Evolutionary conservation across 2,888 invertebrate species (phyloP).

Genomic region (Cosmia trapezina): DNA sequence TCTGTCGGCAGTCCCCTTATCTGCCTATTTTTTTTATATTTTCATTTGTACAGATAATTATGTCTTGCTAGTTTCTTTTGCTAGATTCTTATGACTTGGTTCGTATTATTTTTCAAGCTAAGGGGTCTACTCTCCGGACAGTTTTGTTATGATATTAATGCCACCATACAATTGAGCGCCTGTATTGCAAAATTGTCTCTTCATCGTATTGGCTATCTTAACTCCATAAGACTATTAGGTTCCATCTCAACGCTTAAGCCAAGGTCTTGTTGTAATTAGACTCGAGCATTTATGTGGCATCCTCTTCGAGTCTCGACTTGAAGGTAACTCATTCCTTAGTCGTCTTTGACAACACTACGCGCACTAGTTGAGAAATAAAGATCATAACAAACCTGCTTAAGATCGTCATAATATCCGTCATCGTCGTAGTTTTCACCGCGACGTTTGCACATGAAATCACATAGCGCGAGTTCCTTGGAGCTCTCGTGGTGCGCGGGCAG

Average conservation of each 20-base stretch:
- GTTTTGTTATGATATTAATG: background rate
- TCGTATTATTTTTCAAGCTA: background rate
- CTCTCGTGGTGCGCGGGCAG: constrained; percentile 59
- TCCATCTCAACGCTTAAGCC: background rate
- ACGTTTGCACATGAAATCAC: constrained; percentile 54
- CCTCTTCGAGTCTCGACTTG: background rate
- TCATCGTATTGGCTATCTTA: no score
- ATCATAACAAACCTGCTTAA: constrained; percentile 50
- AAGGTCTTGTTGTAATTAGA: background rate
- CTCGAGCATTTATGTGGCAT: background rate
- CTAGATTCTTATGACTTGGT: background rate
- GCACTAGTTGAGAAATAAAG: background rate
- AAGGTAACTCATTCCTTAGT: background rate
- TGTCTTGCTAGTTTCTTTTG: background rate
- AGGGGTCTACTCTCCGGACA: background rate
- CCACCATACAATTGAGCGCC: background rate
- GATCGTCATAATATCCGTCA: constrained; percentile 50
- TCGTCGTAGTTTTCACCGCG: constrained; percentile 49
- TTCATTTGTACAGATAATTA: background rate
- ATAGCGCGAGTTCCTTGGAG: constrained; percentile 38
- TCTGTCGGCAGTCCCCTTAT: no score
- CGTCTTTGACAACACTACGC: background rate
- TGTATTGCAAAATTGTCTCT: background rate
- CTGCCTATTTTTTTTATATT: no score
- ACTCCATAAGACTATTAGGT: background rate